phyloP scores from a whole-genome alignment of 2,797 vertebrate genomes.

The Picus viridis region DNA sequence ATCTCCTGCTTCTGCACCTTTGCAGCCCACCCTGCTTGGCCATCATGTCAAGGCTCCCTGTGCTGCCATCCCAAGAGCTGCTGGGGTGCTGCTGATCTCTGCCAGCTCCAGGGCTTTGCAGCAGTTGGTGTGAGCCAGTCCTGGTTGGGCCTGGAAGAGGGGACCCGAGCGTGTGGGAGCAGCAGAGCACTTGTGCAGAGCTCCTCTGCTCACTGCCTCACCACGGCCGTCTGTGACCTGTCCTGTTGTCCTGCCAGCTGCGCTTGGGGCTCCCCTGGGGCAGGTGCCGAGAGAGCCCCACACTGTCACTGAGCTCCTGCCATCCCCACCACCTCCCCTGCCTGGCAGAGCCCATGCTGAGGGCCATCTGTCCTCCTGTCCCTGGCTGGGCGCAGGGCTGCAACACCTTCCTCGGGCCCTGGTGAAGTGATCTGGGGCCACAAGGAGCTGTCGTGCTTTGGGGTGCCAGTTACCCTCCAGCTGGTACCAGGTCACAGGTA shows the following conservation, averaged over 20 bases:
- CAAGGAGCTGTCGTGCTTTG: fast-evolving
- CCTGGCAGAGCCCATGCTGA: fast-evolving
- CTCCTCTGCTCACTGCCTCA: not conserved
- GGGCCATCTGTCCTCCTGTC: not conserved
- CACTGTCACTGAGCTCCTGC: not conserved
- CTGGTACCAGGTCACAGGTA: fast-evolving
- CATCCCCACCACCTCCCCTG: fast-evolving
- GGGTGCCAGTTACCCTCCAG: fast-evolving
- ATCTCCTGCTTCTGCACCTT: not conserved
- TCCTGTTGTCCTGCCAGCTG: not conserved
- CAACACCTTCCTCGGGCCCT: not conserved
- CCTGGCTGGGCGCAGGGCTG: fast-evolving
- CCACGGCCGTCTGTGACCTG: fast-evolving
- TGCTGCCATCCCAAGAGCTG: not conserved
- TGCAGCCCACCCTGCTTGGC: not conserved
- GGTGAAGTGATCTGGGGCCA: not conserved
- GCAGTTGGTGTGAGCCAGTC: not conserved
- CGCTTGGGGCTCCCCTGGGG: fast-evolving
- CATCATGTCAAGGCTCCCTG: fast-evolving
- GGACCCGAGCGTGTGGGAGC: fast-evolving
- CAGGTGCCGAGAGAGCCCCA: fast-evolving
- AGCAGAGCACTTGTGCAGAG: not conserved
- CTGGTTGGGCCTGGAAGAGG: not conserved
- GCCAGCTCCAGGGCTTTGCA: fast-evolving
- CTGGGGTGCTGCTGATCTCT: fast-evolving